Percentiles rank a stretch among this genome's conserved stretches.
Evolutionary conservation across 2,888 invertebrate species (phyloP).

Genomic region (Muscina levida): DNA sequence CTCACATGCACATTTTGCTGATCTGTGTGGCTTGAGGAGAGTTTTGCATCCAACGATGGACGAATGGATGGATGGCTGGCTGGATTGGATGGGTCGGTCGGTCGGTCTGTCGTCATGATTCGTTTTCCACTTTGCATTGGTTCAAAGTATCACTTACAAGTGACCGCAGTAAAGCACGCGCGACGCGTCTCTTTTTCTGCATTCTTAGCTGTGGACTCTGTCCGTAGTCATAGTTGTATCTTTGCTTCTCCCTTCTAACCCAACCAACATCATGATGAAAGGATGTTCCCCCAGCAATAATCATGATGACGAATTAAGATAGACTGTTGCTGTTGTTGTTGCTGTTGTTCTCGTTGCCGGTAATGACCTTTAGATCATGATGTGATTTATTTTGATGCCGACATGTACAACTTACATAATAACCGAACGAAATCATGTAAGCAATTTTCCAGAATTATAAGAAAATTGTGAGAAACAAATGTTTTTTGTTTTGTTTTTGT

Average conservation of each 20-base stretch:
- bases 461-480: constrained; percentile 11
- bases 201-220: no score
- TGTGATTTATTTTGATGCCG: neutral
- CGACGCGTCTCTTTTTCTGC: no score
- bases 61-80: no score
- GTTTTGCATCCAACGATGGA: no score
- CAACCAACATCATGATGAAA: no score
- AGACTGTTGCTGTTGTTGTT: neutral
- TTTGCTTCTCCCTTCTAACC: no score
- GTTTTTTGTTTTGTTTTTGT: no score
- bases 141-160: constrained; percentile 14
- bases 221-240: no score
- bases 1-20: neutral
- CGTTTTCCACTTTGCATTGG: neutral
- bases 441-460: constrained; percentile 7
- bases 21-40: neutral
- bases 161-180: constrained; percentile 19
- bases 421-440: constrained; percentile 5
- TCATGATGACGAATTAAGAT: constrained; percentile 1
- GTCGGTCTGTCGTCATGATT: neutral
- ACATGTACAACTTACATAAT: neutral
- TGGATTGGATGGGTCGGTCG: no score
- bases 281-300: no score
- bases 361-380: constrained; percentile 17
- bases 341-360: neutral